Evolutionary conservation across 2,888 invertebrate genomes (phyloP), one percentile per base, ranked within the genome.

Genomic region (Byasa hedistus): DNA sequence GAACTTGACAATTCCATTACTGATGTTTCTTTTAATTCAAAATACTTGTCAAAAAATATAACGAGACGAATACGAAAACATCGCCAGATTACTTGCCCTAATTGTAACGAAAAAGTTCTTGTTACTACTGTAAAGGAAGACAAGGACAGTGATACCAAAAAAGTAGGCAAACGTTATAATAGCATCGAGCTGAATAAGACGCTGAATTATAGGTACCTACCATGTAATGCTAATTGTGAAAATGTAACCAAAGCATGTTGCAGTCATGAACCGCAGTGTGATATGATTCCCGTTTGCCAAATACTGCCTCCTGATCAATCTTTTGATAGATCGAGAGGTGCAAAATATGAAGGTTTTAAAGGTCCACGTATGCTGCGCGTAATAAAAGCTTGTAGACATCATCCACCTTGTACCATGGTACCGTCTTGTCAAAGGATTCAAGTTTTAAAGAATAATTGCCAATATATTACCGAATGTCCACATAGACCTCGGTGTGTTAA

Each of bases 341-440:
- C 55, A 2, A 80, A 72, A 65, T 80, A 81, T 69, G 73, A 70
- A n/a, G 57, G 75, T 51, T 57, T 67, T 19, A 61, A 72, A 54
- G 72, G 71, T 51, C 83, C 85, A 27, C 81, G 81, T 70, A 74
- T 82, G 36, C 84, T 91, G 36, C 81, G 85, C 76, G 83, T 90
- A 52, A 87, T 87, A 19, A 90, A 90, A 79, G 89, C 88, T 8
- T 90, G 90, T 72, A 79, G 87, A 69, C 90, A 91, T 69, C 87
- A 90, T 69, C 89, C 90, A 3, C 90, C 90, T 1, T 90, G 90
- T 71, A 86, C 84, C 7, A 88, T 88, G 2, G 89, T 85, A n/a
- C 90, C 90, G 17, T 87, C 87, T 1, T 91, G 90, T 74, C 90
- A 90, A 76, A 84, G 83, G 71, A 74, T 79, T 23, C 85, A 80